Evolutionary conservation across 1,140 invertebrate species (phyloP).

Genomic region (Drosophila orena): DNA sequence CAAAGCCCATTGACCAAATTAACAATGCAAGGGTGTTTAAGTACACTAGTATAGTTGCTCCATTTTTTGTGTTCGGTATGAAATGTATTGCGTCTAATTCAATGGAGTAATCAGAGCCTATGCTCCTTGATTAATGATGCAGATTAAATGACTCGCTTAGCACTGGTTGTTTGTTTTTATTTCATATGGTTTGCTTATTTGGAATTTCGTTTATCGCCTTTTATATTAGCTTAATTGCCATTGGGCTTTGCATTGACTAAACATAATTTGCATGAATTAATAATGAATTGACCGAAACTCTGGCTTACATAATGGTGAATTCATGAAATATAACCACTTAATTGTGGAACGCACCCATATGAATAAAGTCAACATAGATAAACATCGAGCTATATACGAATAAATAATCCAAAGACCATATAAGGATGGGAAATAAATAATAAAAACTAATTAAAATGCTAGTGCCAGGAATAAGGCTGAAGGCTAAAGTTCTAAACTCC

Average conservation of each 20-base stretch:
- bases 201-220: conserved; percentile 48
- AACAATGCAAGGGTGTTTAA: conserved; percentile 10
- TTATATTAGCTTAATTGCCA: conserved; percentile 52
- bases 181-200: conserved; percentile 23
- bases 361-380: background rate
- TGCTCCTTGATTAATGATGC: conserved; percentile 71
- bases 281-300: conserved; percentile 33
- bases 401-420: background rate
- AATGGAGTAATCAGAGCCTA: conserved; percentile 60
- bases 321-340: conserved; percentile 13
- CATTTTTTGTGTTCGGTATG: conserved; percentile 7
- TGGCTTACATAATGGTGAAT: conserved; percentile 18
- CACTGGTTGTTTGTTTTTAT: conserved; percentile 31
- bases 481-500: too few relatives aligned
- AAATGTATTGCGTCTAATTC: conserved; percentile 55
- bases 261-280: conserved; percentile 55
- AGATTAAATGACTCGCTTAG: conserved; percentile 62
- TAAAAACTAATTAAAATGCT: background rate
- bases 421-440: background rate
- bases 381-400: background rate
- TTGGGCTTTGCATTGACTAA: conserved; percentile 27
- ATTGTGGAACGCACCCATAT: background rate
- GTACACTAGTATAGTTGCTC: background rate
- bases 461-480: too few relatives aligned
- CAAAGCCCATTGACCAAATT: conserved; percentile 47